phyloP scores from a whole-genome alignment of 2,113 vertebrate genomes.

The Ptilorrhoa leucosticta region DNA sequence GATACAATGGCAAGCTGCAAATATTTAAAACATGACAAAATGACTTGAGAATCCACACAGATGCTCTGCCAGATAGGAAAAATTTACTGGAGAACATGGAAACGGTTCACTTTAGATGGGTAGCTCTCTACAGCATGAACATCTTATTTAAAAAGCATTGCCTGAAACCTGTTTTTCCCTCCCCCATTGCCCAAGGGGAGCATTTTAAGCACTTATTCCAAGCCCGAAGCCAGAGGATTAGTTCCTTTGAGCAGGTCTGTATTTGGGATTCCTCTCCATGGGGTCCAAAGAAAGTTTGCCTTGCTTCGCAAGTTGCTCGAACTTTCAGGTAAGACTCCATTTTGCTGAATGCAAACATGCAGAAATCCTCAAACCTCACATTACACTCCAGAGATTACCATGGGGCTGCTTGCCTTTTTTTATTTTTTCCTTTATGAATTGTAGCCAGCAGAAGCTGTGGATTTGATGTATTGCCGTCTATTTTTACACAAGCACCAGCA shows the following conservation, averaged over 20 bases:
- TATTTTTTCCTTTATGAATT: constrained; percentile 56
- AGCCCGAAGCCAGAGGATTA: constrained; percentile 42
- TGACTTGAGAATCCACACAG: constrained; percentile 25
- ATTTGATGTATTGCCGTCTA: constrained; percentile 81
- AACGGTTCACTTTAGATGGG: constrained; percentile 45
- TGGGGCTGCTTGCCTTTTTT: constrained; percentile 45
- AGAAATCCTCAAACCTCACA: constrained; percentile 50
- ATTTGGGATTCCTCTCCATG: constrained; percentile 46
- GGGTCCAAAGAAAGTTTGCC: constrained; percentile 71
- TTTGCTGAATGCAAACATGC: constrained; percentile 54
- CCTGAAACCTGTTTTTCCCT: constrained; percentile 56
- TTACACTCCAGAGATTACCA: constrained; percentile 70
- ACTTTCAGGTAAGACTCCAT: constrained; percentile 67
- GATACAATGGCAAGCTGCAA: constrained; percentile 25
- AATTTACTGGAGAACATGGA: not conserved
- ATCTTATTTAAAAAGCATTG: constrained; percentile 63
- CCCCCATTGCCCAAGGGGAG: constrained; percentile 58
- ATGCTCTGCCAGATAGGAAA: constrained; percentile 36
- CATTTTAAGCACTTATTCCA: constrained; percentile 45
- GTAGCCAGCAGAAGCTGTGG: constrained; percentile 76
- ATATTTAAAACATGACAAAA: constrained; percentile 42
- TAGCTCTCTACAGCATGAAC: constrained; percentile 8
- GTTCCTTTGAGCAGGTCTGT: constrained; percentile 56
- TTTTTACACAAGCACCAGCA: constrained; percentile 75
- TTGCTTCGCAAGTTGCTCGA: constrained; percentile 68